phyloP scores from a whole-genome alignment of 2,888 invertebrate species.

The Alcis repandata region DNA sequence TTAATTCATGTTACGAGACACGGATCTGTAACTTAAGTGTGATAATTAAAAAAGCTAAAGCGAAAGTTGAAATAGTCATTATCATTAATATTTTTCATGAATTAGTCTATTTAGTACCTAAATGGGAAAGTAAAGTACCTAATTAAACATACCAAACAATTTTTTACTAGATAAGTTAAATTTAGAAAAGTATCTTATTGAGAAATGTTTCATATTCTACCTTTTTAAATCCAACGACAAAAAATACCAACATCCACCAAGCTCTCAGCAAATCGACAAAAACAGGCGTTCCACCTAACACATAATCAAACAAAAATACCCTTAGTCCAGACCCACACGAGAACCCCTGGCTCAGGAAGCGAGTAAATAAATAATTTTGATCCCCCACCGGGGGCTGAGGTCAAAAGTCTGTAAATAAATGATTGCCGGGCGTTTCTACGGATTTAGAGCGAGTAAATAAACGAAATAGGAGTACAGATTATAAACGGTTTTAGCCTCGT shows the following conservation, averaged over 20 bases:
- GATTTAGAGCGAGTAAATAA: slow-evolving; percentile 22
- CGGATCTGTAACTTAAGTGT: too few relatives aligned
- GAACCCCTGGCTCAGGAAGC: slow-evolving; percentile 25
- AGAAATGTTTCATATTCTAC: too few relatives aligned
- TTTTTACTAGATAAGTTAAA: too few relatives aligned
- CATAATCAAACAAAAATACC: slow-evolving; percentile 18
- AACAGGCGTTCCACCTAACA: slow-evolving; percentile 7
- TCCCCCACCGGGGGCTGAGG: slow-evolving; percentile 23
- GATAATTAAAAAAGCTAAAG: too few relatives aligned
- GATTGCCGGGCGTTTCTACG: slow-evolving; percentile 4
- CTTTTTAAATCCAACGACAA: too few relatives aligned
- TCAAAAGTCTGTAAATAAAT: slow-evolving; percentile 28
- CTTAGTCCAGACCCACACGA: slow-evolving; percentile 6
- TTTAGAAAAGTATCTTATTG: neutral
- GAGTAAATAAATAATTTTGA: slow-evolving; percentile 32
- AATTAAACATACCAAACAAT: too few relatives aligned
- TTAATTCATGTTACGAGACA: too few relatives aligned
- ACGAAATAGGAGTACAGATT: slow-evolving; percentile 3
- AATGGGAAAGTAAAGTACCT: too few relatives aligned
- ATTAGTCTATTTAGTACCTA: too few relatives aligned
- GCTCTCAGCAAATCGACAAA: neutral
- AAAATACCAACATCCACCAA: neutral
- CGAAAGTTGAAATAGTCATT: too few relatives aligned
- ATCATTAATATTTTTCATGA: too few relatives aligned
- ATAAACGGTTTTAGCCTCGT: slow-evolving; percentile 14